Evolutionary conservation across 1,140 invertebrate species (phyloP), one percentile per base, ranked within the genome.

Genomic region (Leptinotarsa defecta): DNA sequence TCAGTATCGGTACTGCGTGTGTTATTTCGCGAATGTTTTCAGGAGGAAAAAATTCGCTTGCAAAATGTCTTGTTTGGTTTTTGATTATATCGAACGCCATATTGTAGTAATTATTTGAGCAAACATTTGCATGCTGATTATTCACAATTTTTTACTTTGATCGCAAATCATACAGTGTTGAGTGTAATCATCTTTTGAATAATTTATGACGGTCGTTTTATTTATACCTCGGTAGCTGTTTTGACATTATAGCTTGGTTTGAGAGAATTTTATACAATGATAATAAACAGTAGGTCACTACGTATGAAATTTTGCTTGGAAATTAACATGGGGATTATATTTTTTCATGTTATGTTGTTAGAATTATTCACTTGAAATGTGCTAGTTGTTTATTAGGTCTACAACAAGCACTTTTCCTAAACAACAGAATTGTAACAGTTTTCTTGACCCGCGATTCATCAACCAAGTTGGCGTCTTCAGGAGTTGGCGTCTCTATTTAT

Each of bases 161-260:
- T 57, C 52, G 52, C 52, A 57, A 57, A 57, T 57, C 52, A 57
- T 57, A 19, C 52, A 15, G 52, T n/a, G 52, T 57, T 57, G 52
- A 57, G n/a, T 57, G 52, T 57, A 57, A 57, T 57, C 52, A 57
- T 57, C n/a, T 57, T 19, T 57, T 57, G 52, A 57, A 57, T 57
- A 4, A 57, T 57, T 57, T 57, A 57, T 57, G n/a, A 57, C 1
- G 17, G 52, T 17, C n/a, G 15, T 17, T 57, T 57, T 57, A 57
- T 57, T 57, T 57, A 57, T 19, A 19, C n/a, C 52, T 17, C n/a
- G 52, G 52, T 57, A 19, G 52, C 52, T 57, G 15, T 57, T 57
- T 57, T 19, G 52, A 17, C n/a, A 3, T 57, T 57, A 19, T 11
- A 43, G 34, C 34, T 57, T 4, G 52, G 3, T 57, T 17, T 57